Conservation (phyloP, 1,140 invertebrate genomes). For the Neotoxoptera formosana region DNA sequence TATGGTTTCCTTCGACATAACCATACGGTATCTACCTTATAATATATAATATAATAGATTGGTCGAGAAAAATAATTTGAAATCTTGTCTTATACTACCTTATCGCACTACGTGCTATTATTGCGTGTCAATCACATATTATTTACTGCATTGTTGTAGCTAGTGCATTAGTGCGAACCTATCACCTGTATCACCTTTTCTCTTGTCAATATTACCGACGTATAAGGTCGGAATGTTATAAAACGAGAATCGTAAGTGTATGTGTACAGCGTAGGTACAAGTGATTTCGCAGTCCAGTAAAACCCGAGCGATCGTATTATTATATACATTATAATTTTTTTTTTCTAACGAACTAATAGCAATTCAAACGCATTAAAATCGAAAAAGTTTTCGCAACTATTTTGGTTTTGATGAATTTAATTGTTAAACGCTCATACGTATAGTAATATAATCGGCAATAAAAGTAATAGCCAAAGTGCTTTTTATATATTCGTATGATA, state of each 20-base stretch:
- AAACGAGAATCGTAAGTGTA: background rate
- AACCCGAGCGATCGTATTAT: background rate
- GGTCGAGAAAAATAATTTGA: background rate
- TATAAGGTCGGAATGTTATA: conserved; percentile 13
- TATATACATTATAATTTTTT: background rate
- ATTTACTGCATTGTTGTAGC: background rate
- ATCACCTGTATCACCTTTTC: background rate
- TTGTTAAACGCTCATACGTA: background rate
- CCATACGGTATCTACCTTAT: too few relatives aligned
- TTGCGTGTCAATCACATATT: conserved; percentile 10
- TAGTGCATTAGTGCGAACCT: background rate
- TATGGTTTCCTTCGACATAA: background rate
- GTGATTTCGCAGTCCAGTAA: background rate
- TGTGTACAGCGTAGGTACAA: too few relatives aligned
- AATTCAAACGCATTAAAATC: background rate
- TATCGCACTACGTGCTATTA: background rate
- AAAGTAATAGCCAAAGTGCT: background rate
- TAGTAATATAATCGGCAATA: background rate
- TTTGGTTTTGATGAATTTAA: background rate
- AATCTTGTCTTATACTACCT: background rate
- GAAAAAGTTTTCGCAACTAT: background rate
- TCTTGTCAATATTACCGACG: background rate
- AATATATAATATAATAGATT: background rate
- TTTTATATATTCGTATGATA: background rate
- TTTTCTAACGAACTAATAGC: background rate